Evolutionary conservation across 2,888 invertebrate genomes (phyloP).

Genomic region (Volucella inflata): DNA sequence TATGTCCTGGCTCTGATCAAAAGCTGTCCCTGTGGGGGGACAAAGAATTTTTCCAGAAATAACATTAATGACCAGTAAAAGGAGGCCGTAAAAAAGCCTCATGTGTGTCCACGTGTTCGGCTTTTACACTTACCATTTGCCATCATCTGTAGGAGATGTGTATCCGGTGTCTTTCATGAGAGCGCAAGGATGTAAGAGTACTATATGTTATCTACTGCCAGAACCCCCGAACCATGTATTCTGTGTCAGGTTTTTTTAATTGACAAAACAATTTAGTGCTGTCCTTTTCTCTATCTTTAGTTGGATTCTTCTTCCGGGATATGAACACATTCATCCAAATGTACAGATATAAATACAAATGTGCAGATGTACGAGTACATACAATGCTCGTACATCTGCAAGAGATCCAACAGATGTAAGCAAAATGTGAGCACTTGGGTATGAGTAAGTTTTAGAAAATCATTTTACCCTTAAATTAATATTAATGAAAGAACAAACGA

Average conservation of each 20-base stretch:
- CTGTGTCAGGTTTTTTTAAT: conserved; percentile 51
- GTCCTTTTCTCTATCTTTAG: conserved; percentile 8
- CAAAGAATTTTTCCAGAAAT: conserved; percentile 24
- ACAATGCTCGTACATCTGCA: no score
- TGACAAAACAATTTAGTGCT: conserved; percentile 31
- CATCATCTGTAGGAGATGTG: neutral
- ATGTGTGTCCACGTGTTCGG: conserved; percentile 37
- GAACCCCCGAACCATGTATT: conserved; percentile 6
- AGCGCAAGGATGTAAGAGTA: neutral
- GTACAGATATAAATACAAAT: neutral
- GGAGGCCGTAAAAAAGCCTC: conserved; percentile 27
- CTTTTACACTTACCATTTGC: conserved; percentile 20
- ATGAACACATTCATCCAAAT: conserved; percentile 2
- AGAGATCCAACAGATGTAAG: no score
- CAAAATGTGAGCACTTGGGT: conserved; percentile 5
- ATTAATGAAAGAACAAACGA: conserved; percentile 46
- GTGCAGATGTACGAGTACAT: no score
- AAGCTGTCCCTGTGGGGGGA: conserved; percentile 29
- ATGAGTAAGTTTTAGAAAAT: conserved; percentile 47
- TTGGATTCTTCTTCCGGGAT: neutral
- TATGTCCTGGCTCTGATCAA: conserved; percentile 26
- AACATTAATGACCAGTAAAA: conserved; percentile 52
- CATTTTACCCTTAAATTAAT: conserved; percentile 42
- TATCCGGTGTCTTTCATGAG: neutral
- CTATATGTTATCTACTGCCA: conserved; percentile 27